Conservation (phyloP, 1,140 invertebrate species). For the Pollicipes pollicipes region DNA sequence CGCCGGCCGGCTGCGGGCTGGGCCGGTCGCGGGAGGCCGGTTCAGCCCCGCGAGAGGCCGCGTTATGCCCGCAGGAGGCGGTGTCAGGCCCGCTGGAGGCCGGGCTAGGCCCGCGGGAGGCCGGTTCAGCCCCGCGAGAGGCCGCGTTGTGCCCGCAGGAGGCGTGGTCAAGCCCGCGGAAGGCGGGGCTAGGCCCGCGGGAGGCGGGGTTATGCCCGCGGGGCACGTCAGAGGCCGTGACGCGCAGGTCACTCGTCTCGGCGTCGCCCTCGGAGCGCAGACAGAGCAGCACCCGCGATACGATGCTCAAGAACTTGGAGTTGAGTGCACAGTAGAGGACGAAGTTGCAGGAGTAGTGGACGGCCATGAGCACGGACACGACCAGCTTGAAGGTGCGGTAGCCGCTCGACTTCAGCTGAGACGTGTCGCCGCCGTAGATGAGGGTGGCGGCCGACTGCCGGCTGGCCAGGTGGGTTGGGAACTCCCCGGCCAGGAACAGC, state of each 20-base stretch:
- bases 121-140: no score
- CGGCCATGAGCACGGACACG: constrained; percentile 13
- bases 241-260: background rate
- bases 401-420: background rate
- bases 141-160: no score
- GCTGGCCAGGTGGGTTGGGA: constrained; percentile 13
- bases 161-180: no score
- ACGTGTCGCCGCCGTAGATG: background rate
- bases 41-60: no score
- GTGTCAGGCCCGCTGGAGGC: no score
- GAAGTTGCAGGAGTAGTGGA: constrained; percentile 17
- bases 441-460: constrained; percentile 10
- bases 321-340: constrained; percentile 15
- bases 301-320: constrained; percentile 12
- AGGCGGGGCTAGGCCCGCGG: no score
- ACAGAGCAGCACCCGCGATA: background rate
- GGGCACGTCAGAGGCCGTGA: background rate
- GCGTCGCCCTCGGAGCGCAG: background rate
- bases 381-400: constrained; percentile 12
- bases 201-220: no score
- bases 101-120: no score
- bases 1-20: no score
- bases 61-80: no score
- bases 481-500: constrained; percentile 14
- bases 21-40: no score